A percentile compares a stretch with the other conserved stretches of the same genome.
Evolutionary conservation across 2,113 vertebrate genomes (phyloP).

Genomic region (Neodontobutis hainanensis): DNA sequence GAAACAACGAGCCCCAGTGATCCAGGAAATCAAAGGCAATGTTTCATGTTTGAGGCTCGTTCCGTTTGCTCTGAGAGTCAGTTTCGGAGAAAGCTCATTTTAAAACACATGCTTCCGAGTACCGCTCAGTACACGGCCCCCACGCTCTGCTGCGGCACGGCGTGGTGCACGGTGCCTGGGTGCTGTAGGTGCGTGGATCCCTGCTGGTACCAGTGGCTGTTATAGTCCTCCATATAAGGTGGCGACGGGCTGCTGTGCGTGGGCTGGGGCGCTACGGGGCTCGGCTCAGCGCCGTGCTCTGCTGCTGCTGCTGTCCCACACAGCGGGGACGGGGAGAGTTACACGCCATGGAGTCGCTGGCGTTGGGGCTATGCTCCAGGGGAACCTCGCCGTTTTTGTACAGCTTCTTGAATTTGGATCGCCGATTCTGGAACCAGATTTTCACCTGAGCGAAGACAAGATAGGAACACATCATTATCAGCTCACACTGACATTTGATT

Average conservation of each 20-base stretch:
- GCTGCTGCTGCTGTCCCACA: slow-evolving; percentile 88
- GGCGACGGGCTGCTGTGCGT: slow-evolving; percentile 91
- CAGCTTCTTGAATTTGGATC: slow-evolving; percentile 99
- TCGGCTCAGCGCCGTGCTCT: slow-evolving; percentile 81
- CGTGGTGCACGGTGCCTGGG: slow-evolving; percentile 86
- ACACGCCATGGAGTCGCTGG: slow-evolving; percentile 98
- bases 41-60: slow-evolving; percentile 49
- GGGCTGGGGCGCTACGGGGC: slow-evolving; percentile 82
- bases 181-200: slow-evolving; percentile 89
- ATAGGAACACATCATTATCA: neutral
- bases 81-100: slow-evolving; percentile 59
- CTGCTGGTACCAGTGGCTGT: slow-evolving; percentile 92
- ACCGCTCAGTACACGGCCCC: slow-evolving; percentile 89
- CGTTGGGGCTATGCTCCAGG: slow-evolving; percentile 95
- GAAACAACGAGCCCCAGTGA: slow-evolving; percentile 41
- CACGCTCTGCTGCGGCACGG: slow-evolving; percentile 87
- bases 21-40: slow-evolving; percentile 45
- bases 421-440: slow-evolving; percentile 98
- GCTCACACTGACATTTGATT: neutral
- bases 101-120: slow-evolving; percentile 58
- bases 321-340: slow-evolving; percentile 92
- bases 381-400: slow-evolving; percentile 98
- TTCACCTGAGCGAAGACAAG: slow-evolving; percentile 83
- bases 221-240: slow-evolving; percentile 92
- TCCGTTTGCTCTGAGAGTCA: slow-evolving; percentile 63